A percentile compares a stretch with the other conserved stretches of the same genome.
These are phyloP conservation scores for Sylvilagus floridanus DNA, from an alignment of 2,797 vertebrate genomes.

Conservation along the genomic window DNA sequence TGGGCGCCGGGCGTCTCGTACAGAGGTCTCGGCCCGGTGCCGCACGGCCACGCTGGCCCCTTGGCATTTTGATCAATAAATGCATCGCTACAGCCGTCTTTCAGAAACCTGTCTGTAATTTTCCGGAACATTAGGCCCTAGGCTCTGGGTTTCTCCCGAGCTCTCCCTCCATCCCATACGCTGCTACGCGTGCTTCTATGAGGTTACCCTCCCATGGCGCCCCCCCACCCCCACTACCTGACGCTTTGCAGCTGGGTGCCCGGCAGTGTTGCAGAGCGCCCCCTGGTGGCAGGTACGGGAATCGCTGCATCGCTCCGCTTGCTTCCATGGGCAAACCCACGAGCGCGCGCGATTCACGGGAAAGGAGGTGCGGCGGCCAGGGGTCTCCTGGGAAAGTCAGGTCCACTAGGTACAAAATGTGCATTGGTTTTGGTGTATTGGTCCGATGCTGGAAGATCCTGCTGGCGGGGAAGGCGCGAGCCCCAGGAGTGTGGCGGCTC, in stretches of 20 bases:
- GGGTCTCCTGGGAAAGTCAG: not conserved
- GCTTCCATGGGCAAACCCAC: too few species aligned
- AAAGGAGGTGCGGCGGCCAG: not conserved
- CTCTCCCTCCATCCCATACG: accelerated
- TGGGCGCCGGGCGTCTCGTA: too few species aligned
- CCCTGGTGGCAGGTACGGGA: not conserved
- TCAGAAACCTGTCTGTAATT: constrained; percentile 17
- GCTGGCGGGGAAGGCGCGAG: too few species aligned
- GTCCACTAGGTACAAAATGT: not conserved
- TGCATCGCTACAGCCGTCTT: not conserved
- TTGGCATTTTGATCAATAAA: constrained; percentile 67
- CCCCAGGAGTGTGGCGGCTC: too few species aligned
- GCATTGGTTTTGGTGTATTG: not conserved
- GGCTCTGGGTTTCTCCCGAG: not conserved
- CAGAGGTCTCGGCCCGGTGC: too few species aligned
- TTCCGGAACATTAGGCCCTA: not conserved
- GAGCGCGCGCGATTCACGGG: accelerated
- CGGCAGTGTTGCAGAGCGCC: not conserved
- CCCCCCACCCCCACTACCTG: too few species aligned
- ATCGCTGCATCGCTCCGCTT: not conserved
- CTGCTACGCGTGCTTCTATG: not conserved
- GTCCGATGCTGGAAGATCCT: not conserved
- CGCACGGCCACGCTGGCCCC: too few species aligned
- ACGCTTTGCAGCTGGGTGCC: too few species aligned
- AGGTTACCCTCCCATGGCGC: too few species aligned